Evolutionary conservation across 2,113 vertebrate species (phyloP).

Genomic region (Litocranius walleri): DNA sequence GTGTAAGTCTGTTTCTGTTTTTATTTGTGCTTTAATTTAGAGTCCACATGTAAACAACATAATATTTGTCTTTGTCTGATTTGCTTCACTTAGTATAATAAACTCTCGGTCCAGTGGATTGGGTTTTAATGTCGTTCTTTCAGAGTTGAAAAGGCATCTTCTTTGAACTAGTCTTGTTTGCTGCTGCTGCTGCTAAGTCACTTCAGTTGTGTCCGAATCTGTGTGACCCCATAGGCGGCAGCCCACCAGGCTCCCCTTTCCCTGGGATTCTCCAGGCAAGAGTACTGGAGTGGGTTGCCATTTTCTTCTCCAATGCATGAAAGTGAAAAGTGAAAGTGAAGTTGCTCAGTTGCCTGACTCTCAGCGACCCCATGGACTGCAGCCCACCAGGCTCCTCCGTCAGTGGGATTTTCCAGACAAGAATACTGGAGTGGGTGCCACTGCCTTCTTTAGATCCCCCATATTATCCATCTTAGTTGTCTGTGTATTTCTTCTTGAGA

Average conservation of each 20-base stretch:
- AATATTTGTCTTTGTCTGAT: neutral
- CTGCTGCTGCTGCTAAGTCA: too few relatives aligned
- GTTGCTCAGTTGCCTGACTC: too few relatives aligned
- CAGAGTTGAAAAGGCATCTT: neutral
- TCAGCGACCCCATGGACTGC: too few relatives aligned
- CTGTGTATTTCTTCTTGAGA: neutral
- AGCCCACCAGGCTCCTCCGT: too few relatives aligned
- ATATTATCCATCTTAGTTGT: neutral
- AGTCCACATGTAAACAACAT: neutral
- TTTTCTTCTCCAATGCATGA: too few relatives aligned
- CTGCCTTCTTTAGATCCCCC: neutral
- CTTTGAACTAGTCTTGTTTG: neutral
- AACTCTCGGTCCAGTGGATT: neutral
- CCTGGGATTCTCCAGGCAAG: too few relatives aligned
- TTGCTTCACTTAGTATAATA: neutral
- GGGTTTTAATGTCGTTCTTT: neutral
- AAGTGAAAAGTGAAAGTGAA: too few relatives aligned
- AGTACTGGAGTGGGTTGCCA: too few relatives aligned
- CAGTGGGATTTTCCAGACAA: too few relatives aligned
- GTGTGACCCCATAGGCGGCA: rapidly evolving
- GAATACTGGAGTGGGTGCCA: too few relatives aligned
- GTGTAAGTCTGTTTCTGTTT: neutral
- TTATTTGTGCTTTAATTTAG: neutral
- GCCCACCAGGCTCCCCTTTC: too few relatives aligned
- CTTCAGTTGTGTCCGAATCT: too few relatives aligned